A percentile compares a stretch with the other conserved stretches of the same genome.
These are phyloP conservation scores for Dicyrtomina minuta DNA, from an alignment of 2,888 invertebrate species.

Conservation along the genomic window DNA sequence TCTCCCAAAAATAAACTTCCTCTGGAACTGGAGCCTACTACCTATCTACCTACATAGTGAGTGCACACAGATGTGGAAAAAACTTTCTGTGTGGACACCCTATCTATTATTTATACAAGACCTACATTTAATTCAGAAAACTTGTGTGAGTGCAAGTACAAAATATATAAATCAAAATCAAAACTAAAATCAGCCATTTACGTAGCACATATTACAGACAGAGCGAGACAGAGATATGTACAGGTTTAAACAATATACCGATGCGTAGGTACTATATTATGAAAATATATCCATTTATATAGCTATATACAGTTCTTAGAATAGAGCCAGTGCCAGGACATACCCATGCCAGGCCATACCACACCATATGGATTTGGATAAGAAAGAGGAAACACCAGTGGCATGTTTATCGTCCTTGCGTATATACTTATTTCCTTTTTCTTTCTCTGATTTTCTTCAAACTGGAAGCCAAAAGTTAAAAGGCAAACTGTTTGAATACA, in stretches of 20 bases:
- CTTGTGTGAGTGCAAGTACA: no score
- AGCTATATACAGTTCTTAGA: no score
- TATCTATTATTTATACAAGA: no score
- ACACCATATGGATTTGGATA: no score
- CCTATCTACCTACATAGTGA: no score
- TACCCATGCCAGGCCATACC: no score
- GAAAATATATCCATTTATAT: no score
- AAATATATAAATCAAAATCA: conserved; percentile 2
- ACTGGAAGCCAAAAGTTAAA: conserved; percentile 6
- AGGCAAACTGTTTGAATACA: conserved; percentile 5
- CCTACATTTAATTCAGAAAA: no score
- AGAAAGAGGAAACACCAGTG: conserved; percentile 31
- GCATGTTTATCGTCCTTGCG: conserved; percentile 32
- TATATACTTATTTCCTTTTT: no score
- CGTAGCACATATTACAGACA: not conserved
- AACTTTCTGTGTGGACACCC: not conserved
- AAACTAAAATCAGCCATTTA: not conserved
- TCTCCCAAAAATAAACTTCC: conserved; percentile 3
- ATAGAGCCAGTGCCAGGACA: no score
- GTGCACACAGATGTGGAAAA: no score
- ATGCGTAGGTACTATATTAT: conserved; percentile 3
- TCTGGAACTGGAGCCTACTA: no score
- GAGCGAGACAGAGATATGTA: not conserved
- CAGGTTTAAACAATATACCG: not conserved
- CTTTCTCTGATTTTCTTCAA: not conserved